Evolutionary conservation across 2,888 invertebrate species (phyloP).

Genomic region (Bugulina stolonifera): DNA sequence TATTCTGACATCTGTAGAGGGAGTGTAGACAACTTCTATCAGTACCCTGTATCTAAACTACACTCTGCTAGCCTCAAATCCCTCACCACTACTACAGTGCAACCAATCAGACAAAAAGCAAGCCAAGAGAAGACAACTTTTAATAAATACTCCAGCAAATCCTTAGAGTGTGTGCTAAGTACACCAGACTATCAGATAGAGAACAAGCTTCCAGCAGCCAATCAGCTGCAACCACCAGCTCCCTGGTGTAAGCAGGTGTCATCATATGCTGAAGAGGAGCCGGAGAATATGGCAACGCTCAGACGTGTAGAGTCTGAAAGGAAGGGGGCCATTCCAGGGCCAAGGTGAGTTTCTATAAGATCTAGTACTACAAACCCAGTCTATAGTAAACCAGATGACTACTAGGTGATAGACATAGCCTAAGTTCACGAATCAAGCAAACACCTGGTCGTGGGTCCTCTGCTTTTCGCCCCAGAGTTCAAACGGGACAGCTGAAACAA

Average conservation of each 20-base stretch:
- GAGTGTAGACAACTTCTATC: background rate
- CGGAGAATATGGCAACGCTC: background rate
- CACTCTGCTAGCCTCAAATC: background rate
- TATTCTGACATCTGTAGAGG: background rate
- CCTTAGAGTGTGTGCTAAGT: background rate
- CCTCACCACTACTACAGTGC: background rate
- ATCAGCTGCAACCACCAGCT: background rate
- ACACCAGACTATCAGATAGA: background rate
- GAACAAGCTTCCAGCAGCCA: background rate
- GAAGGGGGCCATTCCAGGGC: background rate
- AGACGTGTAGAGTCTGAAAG: background rate
- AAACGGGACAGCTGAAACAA: too few species aligned
- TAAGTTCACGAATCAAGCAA: too few species aligned
- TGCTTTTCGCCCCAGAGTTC: too few species aligned
- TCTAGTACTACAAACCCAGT: too few species aligned
- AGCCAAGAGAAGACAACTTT: background rate
- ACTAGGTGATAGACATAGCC: too few species aligned
- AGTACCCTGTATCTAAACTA: too few species aligned
- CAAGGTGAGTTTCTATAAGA: background rate
- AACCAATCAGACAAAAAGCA: background rate
- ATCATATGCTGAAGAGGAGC: background rate
- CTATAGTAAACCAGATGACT: too few species aligned
- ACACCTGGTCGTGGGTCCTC: too few species aligned
- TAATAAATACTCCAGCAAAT: background rate
- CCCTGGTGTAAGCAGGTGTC: too few species aligned